These are phyloP conservation scores for Catharus bicknelli DNA, from an alignment of 2,113 vertebrate genomes.

Conservation along the genomic window DNA sequence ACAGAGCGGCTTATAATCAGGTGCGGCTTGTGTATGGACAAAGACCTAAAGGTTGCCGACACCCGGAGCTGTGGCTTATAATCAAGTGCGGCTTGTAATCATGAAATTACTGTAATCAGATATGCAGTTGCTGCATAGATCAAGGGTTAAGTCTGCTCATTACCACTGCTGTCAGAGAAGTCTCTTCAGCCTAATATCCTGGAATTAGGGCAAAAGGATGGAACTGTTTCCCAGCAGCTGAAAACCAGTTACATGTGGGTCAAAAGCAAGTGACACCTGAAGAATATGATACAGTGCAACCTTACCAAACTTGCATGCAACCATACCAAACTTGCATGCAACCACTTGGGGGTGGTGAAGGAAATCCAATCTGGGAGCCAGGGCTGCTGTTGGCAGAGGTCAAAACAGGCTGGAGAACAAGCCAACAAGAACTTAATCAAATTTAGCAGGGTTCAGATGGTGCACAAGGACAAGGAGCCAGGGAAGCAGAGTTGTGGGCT, in stretches of 20 bases:
- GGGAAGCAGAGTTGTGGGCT: not conserved
- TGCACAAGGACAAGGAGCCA: not conserved
- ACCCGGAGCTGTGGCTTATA: too few relatives aligned
- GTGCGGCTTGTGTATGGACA: too few relatives aligned
- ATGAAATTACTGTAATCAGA: not conserved
- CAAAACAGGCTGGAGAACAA: not conserved
- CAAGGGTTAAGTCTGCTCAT: not conserved
- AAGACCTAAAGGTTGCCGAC: too few relatives aligned
- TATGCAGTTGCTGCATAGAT: not conserved
- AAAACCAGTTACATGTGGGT: not conserved
- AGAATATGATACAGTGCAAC: not conserved
- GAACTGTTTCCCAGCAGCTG: not conserved
- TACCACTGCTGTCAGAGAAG: not conserved
- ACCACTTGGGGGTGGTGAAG: not conserved
- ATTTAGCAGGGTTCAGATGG: fast-evolving
- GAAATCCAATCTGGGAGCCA: not conserved
- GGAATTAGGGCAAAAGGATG: not conserved
- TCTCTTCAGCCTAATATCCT: not conserved
- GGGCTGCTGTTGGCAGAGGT: not conserved
- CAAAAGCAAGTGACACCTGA: not conserved
- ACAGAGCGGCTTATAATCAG: too few relatives aligned
- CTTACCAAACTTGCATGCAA: not conserved
- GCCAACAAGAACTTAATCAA: fast-evolving
- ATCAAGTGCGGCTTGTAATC: too few relatives aligned
- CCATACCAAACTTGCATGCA: not conserved